A percentile compares a stretch with the other conserved stretches of the same genome.
Conservation (phyloP, 1,140 invertebrate genomes). For the Rhysida immarginata region DNA sequence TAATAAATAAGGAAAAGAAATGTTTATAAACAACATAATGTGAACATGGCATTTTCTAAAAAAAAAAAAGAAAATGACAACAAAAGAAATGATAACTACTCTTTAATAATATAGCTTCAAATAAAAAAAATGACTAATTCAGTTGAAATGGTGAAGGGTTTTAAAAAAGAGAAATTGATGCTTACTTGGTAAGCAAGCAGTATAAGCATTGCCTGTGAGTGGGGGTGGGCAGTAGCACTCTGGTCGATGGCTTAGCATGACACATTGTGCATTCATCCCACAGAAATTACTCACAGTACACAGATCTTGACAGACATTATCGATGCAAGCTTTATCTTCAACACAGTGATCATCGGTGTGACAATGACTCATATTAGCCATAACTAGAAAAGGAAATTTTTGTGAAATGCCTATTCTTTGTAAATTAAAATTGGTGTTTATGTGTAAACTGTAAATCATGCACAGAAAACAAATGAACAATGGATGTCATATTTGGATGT, state of each 20-base stretch:
- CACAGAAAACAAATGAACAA: too few relatives aligned
- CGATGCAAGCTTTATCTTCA: constrained; percentile 5
- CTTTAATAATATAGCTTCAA: too few relatives aligned
- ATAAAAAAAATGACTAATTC: neutral
- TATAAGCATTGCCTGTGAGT: constrained; percentile 17
- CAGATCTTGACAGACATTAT: constrained; percentile 10
- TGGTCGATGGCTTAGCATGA: constrained; percentile 9
- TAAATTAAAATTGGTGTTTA: too few relatives aligned
- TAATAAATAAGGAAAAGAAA: neutral
- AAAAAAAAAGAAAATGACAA: too few relatives aligned
- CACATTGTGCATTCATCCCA: constrained; percentile 8
- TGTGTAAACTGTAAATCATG: too few relatives aligned
- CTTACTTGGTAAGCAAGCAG: constrained; percentile 4
- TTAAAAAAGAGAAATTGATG: neutral
- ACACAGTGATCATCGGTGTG: constrained; percentile 7
- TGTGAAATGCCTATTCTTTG: too few relatives aligned
- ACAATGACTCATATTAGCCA: too few relatives aligned
- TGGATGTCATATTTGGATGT: too few relatives aligned
- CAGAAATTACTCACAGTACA: neutral
- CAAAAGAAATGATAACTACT: too few relatives aligned
- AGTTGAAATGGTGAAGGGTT: neutral
- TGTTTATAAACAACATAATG: too few relatives aligned
- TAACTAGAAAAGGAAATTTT: too few relatives aligned
- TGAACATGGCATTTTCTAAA: too few relatives aligned
- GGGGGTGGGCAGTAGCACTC: constrained; percentile 10